These are phyloP conservation scores for Orientallactaga bullata DNA, from an alignment of 2,113 vertebrate genomes.

Conservation along the genomic window DNA sequence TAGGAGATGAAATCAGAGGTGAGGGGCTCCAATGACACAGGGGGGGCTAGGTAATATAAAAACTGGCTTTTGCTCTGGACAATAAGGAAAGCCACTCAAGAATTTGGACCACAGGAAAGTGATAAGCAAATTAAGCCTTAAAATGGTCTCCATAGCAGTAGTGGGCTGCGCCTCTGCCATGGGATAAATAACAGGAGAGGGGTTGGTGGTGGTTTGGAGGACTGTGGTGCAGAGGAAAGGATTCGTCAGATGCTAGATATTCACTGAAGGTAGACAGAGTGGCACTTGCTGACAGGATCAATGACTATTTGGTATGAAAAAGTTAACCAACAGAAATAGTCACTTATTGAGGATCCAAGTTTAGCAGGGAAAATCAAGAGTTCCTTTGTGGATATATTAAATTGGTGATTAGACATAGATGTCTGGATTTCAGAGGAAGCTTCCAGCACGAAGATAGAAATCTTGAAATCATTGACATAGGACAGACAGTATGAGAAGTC, in stretches of 20 bases:
- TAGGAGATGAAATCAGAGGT: not conserved
- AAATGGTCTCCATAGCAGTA: not conserved
- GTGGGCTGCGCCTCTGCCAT: not conserved
- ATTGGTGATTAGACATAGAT: not conserved
- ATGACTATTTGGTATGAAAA: not conserved
- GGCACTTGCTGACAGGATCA: not conserved
- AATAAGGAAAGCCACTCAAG: not conserved
- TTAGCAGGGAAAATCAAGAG: not conserved
- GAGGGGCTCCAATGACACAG: not conserved
- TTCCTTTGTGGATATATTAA: not conserved
- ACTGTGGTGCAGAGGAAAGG: too few relatives aligned
- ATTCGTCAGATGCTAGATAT: not conserved
- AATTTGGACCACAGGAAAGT: not conserved
- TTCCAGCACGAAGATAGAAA: not conserved
- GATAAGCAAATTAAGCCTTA: not conserved
- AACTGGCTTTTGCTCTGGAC: not conserved
- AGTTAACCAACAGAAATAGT: not conserved
- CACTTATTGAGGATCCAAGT: not conserved
- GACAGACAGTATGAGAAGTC: not conserved
- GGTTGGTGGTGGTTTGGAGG: not conserved
- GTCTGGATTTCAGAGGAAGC: not conserved
- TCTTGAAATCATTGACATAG: not conserved
- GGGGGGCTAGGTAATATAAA: not conserved
- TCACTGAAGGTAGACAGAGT: not conserved
- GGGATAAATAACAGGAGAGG: not conserved